Conservation (phyloP, 2,797 vertebrate genomes). For the Crotalus adamanteus region DNA sequence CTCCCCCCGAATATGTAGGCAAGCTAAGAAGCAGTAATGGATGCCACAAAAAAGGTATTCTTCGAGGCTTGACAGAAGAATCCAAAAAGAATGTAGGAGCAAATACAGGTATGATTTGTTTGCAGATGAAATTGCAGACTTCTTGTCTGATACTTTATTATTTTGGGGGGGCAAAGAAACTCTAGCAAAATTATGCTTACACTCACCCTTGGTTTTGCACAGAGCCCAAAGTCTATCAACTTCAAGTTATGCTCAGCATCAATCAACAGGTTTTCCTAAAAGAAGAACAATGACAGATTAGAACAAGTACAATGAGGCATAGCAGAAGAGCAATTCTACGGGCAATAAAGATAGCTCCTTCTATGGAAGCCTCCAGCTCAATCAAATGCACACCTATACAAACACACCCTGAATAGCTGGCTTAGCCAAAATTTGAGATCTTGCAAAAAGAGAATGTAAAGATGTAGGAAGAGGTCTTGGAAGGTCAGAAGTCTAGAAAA, state of each 20-base stretch:
- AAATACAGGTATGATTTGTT: background rate
- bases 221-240: conserved; percentile 95
- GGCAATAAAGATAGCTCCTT: background rate
- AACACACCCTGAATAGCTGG: background rate
- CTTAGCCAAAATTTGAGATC: background rate
- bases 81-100: background rate
- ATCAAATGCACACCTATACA: background rate
- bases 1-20: no score
- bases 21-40: no score
- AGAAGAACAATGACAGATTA: conserved; percentile 34
- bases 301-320: background rate
- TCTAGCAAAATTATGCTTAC: background rate
- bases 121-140: background rate
- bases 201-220: conserved; percentile 92
- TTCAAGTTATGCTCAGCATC: conserved; percentile 90
- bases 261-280: conserved; percentile 92
- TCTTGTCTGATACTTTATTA: background rate
- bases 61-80: background rate
- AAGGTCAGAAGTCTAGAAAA: background rate
- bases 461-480: background rate
- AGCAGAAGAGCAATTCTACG: background rate
- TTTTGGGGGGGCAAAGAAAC: background rate
- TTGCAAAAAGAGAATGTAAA: background rate
- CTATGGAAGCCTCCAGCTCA: background rate
- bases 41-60: no score